These are phyloP conservation scores for Hyppa rectilinea DNA, from an alignment of 2,888 invertebrate genomes.

Conservation along the genomic window DNA sequence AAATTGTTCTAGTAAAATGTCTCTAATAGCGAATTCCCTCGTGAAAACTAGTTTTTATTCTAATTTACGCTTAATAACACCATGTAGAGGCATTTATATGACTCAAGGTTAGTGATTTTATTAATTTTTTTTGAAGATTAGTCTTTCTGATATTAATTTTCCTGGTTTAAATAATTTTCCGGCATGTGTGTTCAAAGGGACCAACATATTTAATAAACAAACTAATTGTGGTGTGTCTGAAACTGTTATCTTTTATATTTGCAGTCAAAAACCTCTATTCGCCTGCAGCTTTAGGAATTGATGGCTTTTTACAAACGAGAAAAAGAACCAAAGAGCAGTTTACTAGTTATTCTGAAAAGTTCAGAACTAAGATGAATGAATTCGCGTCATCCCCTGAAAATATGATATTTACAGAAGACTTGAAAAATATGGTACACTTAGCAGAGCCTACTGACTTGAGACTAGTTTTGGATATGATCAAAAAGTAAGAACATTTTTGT, in stretches of 20 bases:
- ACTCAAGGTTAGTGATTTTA: slow-evolving; percentile 69
- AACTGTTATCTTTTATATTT: slow-evolving; percentile 53
- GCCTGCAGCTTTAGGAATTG: slow-evolving; percentile 91
- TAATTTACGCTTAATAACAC: slow-evolving; percentile 69
- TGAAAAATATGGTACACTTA: slow-evolving; percentile 95
- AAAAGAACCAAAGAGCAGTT: slow-evolving; percentile 91
- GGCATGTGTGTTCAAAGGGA: not conserved
- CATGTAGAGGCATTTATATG: slow-evolving; percentile 70
- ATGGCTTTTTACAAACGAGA: slow-evolving; percentile 88
- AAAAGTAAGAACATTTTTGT: slow-evolving; percentile 87
- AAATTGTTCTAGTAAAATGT: slow-evolving; percentile 68
- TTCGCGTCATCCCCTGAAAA: slow-evolving; percentile 90
- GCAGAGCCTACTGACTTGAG: slow-evolving; percentile 92
- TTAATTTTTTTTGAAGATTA: not conserved
- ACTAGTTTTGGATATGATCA: slow-evolving; percentile 92
- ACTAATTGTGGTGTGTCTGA: not conserved
- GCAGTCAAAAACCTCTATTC: slow-evolving; percentile 89
- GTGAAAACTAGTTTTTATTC: slow-evolving; percentile 66
- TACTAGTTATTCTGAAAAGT: slow-evolving; percentile 91
- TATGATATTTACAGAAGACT: slow-evolving; percentile 96
- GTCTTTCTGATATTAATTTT: not conserved
- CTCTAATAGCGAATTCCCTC: slow-evolving; percentile 73
- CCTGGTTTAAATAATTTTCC: not conserved
- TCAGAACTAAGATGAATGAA: slow-evolving; percentile 93
- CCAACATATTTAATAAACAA: not conserved